Conservation (phyloP, 2,888 invertebrate genomes). For the Drosophila fungiperda region DNA sequence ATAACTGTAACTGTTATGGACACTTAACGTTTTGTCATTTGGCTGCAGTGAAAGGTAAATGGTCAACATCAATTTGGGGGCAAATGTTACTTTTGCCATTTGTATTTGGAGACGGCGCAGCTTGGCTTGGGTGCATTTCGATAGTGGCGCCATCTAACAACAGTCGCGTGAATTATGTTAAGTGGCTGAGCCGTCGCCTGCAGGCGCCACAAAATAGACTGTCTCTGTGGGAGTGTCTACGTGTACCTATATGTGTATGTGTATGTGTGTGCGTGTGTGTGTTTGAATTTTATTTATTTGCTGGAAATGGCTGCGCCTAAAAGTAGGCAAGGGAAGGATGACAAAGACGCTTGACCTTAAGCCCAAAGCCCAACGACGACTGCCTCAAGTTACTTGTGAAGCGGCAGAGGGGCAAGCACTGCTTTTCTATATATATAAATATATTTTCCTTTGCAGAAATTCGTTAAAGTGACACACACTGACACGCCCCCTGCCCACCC, state of each 20-base stretch:
- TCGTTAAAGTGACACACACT: constrained; percentile 64
- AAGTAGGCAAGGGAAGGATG: constrained; percentile 61
- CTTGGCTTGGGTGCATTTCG: constrained; percentile 33
- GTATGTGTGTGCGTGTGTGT: constrained; percentile 15
- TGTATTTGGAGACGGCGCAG: constrained; percentile 7
- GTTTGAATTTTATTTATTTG: constrained; percentile 65
- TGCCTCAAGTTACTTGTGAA: constrained; percentile 60
- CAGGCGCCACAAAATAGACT: constrained; percentile 43
- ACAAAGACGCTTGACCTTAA: constrained; percentile 77
- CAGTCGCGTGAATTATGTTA: constrained; percentile 68
- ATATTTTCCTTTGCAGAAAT: constrained; percentile 19
- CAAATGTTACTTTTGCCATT: constrained; percentile 32
- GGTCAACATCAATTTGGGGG: constrained; percentile 4
- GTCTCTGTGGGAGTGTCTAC: background rate
- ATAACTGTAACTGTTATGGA: constrained; percentile 28
- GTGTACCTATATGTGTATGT: background rate
- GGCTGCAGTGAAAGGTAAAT: constrained; percentile 17
- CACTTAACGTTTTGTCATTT: constrained; percentile 29
- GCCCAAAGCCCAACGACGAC: constrained; percentile 42
- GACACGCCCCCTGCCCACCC: constrained; percentile 62
- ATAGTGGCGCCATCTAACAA: constrained; percentile 55
- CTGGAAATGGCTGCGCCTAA: constrained; percentile 49
- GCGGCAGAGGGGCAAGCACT: constrained; percentile 3
- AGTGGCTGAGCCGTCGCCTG: constrained; percentile 62
- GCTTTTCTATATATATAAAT: background rate